Conservation (phyloP, 2,113 vertebrate genomes). For the Pseudorectes ferrugineus region DNA sequence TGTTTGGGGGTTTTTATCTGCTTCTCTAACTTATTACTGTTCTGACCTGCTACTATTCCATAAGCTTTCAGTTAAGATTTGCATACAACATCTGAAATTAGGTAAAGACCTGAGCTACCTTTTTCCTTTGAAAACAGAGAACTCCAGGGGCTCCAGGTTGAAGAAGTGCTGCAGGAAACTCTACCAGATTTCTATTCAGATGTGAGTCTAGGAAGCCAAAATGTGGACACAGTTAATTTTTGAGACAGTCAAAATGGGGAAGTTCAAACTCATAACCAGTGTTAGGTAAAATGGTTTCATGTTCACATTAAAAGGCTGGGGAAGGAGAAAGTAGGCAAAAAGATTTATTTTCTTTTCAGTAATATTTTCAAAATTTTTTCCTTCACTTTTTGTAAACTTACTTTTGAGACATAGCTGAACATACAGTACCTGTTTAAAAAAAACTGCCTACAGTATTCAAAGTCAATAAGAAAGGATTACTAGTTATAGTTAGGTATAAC, state of each 20-base stretch:
- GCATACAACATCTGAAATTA: not conserved
- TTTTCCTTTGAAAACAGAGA: not conserved
- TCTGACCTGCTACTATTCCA: not conserved
- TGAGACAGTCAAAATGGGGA: not conserved
- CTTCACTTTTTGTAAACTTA: not conserved
- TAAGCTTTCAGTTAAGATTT: not conserved
- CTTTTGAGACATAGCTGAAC: not conserved
- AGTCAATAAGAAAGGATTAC: not conserved
- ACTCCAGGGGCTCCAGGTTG: not conserved
- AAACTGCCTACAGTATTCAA: not conserved
- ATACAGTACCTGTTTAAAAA: not conserved
- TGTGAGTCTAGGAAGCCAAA: not conserved
- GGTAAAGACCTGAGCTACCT: not conserved
- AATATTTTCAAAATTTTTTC: not conserved
- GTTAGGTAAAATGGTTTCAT: not conserved
- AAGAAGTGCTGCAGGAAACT: not conserved
- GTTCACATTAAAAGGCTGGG: not conserved
- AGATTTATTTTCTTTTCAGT: not conserved
- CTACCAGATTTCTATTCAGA: not conserved
- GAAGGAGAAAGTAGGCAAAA: not conserved
- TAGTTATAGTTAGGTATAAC: not conserved
- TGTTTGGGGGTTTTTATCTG: not conserved
- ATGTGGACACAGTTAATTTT: not conserved
- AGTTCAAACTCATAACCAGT: not conserved
- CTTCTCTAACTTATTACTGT: not conserved